Evolutionary conservation across 2,888 invertebrate genomes (phyloP).

Genomic region (Hydriomena furcata): DNA sequence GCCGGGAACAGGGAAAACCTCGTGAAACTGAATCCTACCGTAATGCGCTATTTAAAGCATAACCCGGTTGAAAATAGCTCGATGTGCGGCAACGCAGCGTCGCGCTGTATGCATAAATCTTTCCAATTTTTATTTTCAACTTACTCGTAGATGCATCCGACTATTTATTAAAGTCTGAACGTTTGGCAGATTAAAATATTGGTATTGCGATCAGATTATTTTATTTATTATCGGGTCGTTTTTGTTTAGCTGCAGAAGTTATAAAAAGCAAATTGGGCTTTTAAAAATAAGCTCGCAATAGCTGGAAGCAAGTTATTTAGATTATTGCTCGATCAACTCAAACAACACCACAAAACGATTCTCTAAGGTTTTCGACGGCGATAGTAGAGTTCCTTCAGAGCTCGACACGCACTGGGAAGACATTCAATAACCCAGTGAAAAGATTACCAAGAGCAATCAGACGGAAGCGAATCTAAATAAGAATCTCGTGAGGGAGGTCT

Average conservation of each 20-base stretch:
- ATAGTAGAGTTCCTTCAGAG: slow-evolving; percentile 58
- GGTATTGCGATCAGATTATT: neutral
- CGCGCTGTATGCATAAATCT: slow-evolving; percentile 81
- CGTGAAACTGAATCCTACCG: slow-evolving; percentile 83
- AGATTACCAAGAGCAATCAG: slow-evolving; percentile 84
- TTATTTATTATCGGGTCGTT: no score
- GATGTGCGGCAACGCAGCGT: slow-evolving; percentile 78
- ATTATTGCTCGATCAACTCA: neutral
- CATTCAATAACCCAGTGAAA: slow-evolving; percentile 83
- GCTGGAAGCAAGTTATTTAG: slow-evolving; percentile 1
- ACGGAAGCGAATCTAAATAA: slow-evolving; percentile 84
- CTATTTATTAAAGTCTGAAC: slow-evolving; percentile 49
- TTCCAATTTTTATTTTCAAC: slow-evolving; percentile 78
- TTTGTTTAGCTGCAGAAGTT: no score
- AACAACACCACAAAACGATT: neutral
- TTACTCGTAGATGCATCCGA: slow-evolving; percentile 69
- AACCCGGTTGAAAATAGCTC: slow-evolving; percentile 81
- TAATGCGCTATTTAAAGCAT: slow-evolving; percentile 83
- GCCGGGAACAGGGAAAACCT: slow-evolving; percentile 79
- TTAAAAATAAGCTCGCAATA: no score
- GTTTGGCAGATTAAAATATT: slow-evolving; percentile 4
- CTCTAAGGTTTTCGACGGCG: slow-evolving; percentile 37
- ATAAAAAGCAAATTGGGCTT: no score
- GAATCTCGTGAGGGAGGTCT: slow-evolving; percentile 81
- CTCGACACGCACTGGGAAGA: slow-evolving; percentile 78